Evolutionary conservation across 2,797 vertebrate species (phyloP).

Genomic region (Meriones psammophilus): DNA sequence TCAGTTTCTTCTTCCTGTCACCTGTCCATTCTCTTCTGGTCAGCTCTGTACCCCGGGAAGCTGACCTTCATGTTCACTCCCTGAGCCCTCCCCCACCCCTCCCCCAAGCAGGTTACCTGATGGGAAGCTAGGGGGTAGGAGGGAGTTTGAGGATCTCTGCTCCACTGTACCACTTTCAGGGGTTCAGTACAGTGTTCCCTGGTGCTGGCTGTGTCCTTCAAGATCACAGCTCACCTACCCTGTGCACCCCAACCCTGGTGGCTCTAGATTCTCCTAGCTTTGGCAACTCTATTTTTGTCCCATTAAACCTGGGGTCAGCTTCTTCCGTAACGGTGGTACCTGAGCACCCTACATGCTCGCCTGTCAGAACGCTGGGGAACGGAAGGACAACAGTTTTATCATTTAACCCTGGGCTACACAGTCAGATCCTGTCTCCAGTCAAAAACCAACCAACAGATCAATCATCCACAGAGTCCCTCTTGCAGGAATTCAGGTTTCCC

Average conservation of each 20-base stretch:
- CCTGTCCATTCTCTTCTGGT: too few species aligned
- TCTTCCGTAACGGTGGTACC: rapidly evolving
- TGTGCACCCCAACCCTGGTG: rapidly evolving
- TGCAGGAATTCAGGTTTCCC: not conserved
- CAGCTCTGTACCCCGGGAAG: not conserved
- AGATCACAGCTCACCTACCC: rapidly evolving
- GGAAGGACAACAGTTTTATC: not conserved
- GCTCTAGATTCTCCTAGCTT: not conserved
- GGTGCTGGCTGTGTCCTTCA: not conserved
- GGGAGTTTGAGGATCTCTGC: not conserved
- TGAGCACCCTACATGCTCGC: rapidly evolving
- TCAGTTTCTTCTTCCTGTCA: not conserved
- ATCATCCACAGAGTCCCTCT: not conserved
- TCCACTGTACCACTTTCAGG: not conserved
- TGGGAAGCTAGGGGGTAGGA: too few species aligned
- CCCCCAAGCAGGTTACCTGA: not conserved
- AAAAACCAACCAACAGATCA: not conserved
- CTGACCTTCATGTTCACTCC: not conserved
- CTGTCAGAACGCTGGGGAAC: not conserved
- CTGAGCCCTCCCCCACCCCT: too few species aligned
- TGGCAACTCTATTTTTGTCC: not conserved
- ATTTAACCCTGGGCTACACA: not conserved
- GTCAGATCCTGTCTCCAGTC: not conserved
- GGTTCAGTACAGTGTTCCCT: rapidly evolving
- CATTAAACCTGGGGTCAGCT: not conserved